Percentiles rank a stretch among this genome's conserved stretches.
These are phyloP conservation scores for Aspiorhynchus laticeps DNA, from an alignment of 2,113 vertebrate species.

Conservation along the genomic window DNA sequence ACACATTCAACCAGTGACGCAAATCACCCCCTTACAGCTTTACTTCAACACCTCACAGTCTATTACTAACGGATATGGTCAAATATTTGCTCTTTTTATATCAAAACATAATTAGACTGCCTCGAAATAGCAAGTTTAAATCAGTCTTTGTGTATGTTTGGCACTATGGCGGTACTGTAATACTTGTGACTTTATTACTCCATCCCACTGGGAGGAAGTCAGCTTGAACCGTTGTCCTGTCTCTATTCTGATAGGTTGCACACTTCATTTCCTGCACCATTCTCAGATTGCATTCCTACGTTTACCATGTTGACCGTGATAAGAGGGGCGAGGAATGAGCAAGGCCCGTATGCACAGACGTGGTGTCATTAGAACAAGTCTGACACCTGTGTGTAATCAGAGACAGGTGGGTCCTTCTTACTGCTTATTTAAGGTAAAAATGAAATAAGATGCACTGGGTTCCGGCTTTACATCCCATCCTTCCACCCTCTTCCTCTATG, in stretches of 20 bases:
- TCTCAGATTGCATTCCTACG: constrained; percentile 50
- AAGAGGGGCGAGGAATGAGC: not conserved
- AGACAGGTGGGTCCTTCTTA: constrained; percentile 4
- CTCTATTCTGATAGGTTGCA: constrained; percentile 41
- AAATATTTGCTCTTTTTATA: constrained; percentile 13
- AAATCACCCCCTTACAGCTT: not conserved
- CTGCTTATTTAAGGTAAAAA: not conserved
- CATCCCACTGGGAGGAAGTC: constrained; percentile 48
- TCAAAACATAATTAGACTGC: not conserved
- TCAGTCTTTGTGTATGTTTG: not conserved
- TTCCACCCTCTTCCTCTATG: constrained; percentile 19
- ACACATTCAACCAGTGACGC: constrained; percentile 10
- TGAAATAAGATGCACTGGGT: not conserved
- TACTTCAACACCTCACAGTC: constrained; percentile 1
- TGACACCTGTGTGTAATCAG: constrained; percentile 15
- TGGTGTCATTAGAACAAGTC: not conserved
- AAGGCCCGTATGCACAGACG: not conserved
- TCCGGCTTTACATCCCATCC: not conserved
- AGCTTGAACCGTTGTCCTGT: constrained; percentile 46
- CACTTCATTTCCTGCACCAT: constrained; percentile 45
- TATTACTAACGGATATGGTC: not conserved
- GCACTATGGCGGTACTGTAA: not conserved
- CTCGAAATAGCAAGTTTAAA: not conserved
- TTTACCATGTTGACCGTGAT: not conserved
- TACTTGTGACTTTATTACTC: constrained; percentile 3